These are phyloP conservation scores for Phylloscopus whistleri DNA, from an alignment of 2,113 vertebrate species.

Conservation along the genomic window DNA sequence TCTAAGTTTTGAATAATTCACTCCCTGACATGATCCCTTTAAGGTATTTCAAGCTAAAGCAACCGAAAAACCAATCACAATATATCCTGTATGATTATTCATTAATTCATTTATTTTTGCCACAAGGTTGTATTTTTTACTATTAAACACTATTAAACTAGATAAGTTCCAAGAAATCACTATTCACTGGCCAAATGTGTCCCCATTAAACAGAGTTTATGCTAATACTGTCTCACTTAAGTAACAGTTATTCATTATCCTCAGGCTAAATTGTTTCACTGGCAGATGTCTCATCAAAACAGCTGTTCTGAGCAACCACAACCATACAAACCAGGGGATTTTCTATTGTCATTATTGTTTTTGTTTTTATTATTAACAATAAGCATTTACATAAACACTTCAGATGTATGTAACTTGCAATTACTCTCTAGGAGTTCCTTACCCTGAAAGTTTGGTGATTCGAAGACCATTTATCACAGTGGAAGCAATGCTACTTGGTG, in stretches of 20 bases:
- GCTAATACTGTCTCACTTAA: constrained; percentile 47
- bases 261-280: constrained; percentile 47
- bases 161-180: constrained; percentile 23
- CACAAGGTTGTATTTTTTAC: constrained; percentile 20
- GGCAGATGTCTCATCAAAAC: constrained; percentile 62
- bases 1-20: background rate
- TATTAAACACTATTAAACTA: constrained; percentile 2
- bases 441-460: background rate
- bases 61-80: background rate
- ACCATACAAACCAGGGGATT: background rate
- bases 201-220: constrained; percentile 39
- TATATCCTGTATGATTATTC: background rate
- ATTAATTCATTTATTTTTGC: background rate
- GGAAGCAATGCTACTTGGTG: background rate
- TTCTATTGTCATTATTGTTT: constrained; percentile 42
- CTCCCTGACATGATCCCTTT: background rate
- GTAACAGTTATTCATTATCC: constrained; percentile 57
- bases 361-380: constrained; percentile 54
- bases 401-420: background rate
- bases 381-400: constrained; percentile 53
- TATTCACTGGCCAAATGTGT: constrained; percentile 19
- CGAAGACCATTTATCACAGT: background rate
- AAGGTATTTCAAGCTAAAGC: constrained; percentile 7
- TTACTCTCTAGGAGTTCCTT: background rate
- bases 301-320: constrained; percentile 33